These are phyloP conservation scores for Podocnemis expansa DNA, from an alignment of 2,113 vertebrate species.

Conservation along the genomic window DNA sequence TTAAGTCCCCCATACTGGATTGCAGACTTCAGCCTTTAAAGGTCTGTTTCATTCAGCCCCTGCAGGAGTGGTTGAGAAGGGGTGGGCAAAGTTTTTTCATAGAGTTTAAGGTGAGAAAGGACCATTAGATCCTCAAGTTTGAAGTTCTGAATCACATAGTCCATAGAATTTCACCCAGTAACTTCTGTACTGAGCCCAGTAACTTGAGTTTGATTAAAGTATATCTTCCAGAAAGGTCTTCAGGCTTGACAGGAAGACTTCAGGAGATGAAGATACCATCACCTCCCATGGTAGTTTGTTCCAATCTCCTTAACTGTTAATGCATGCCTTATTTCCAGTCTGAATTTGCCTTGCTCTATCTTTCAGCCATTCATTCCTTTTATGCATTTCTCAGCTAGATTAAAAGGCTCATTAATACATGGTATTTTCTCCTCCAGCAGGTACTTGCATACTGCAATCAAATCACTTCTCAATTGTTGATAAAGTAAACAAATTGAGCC, in stretches of 20 bases:
- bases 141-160: not conserved
- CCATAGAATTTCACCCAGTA: not conserved
- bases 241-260: not conserved
- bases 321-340: too few relatives aligned
- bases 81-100: not conserved
- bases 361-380: not conserved
- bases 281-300: too few relatives aligned
- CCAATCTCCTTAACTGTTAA: too few relatives aligned
- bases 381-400: not conserved
- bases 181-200: not conserved
- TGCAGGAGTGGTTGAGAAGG: not conserved
- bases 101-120: not conserved
- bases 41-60: not conserved
- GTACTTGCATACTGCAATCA: not conserved
- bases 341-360: too few relatives aligned
- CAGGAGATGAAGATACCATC: too few relatives aligned
- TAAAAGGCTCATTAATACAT: not conserved
- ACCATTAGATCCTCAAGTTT: not conserved
- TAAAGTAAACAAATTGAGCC: not conserved
- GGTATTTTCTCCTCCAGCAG: not conserved
- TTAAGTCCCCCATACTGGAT: not conserved
- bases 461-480: not conserved
- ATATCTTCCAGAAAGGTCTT: not conserved
- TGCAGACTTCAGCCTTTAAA: not conserved
- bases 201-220: not conserved